phyloP scores from a whole-genome alignment of 2,888 invertebrate species.

The Lypha dubia region DNA sequence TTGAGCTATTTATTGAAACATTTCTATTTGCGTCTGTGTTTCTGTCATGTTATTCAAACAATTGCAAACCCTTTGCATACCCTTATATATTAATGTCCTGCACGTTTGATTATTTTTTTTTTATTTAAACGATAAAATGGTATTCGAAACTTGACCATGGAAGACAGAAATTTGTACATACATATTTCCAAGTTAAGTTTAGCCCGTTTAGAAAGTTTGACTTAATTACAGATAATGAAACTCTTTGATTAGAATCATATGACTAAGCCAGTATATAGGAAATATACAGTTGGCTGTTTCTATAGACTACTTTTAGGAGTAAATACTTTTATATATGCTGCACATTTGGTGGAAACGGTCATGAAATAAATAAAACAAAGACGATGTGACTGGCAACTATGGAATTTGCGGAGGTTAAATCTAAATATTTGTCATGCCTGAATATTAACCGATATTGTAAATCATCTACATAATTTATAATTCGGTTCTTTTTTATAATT shows the following conservation, averaged over 20 bases:
- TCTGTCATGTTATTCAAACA: constrained; percentile 28
- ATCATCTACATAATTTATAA: constrained; percentile 7
- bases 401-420: no score
- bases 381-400: no score
- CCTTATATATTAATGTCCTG: not conserved
- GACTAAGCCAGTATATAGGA: not conserved
- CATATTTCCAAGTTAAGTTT: no score
- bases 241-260: not conserved
- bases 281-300: not conserved
- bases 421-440: not conserved
- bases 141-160: constrained; percentile 20
- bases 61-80: constrained; percentile 9
- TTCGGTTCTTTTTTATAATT: constrained; percentile 13
- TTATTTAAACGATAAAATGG: not conserved
- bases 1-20: constrained; percentile 50
- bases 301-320: no score
- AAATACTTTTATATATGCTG: no score
- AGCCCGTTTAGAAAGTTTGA: no score
- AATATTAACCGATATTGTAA: not conserved
- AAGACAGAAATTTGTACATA: not conserved
- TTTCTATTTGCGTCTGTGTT: constrained; percentile 8
- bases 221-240: constrained; percentile 15
- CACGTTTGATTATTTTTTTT: not conserved
- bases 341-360: no score
- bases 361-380: no score